phyloP scores from a whole-genome alignment of 1,140 invertebrate species.

The Bathynomus jamesi region DNA sequence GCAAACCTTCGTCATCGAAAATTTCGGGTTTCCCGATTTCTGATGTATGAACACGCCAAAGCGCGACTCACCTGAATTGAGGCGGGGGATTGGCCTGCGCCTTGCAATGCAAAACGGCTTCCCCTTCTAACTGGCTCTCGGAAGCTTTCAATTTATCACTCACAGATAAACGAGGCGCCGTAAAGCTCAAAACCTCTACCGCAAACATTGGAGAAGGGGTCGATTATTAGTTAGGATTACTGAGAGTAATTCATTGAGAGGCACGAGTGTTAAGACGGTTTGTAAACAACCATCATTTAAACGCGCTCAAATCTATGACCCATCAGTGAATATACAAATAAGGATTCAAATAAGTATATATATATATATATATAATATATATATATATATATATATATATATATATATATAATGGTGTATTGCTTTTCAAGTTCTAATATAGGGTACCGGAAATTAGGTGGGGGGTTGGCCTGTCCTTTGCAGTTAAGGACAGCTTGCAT shows the following conservation, averaged over 20 bases:
- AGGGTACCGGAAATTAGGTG: background rate
- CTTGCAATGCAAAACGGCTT: slow-evolving; percentile 28
- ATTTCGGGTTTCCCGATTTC: too few relatives aligned
- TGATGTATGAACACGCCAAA: background rate
- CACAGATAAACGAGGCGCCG: background rate
- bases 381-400: background rate
- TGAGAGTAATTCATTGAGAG: too few relatives aligned
- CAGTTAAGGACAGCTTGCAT: slow-evolving; percentile 20
- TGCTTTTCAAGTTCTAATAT: background rate
- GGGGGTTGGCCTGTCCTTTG: background rate
- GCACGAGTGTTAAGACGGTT: too few relatives aligned
- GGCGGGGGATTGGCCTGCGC: slow-evolving; percentile 37
- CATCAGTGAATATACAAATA: background rate
- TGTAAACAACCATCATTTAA: too few relatives aligned
- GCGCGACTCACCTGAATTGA: slow-evolving; percentile 25
- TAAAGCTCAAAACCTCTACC: background rate
- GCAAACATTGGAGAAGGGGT: too few relatives aligned
- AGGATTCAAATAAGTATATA: background rate
- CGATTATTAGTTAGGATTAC: too few relatives aligned
- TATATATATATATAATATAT: background rate
- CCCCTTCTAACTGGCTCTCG: background rate
- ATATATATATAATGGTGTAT: background rate
- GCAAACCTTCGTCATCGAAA: too few relatives aligned
- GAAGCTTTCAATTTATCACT: slow-evolving; percentile 3
- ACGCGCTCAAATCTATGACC: too few relatives aligned